These are phyloP conservation scores for Sebastes paucispinis DNA, from an alignment of 2,797 vertebrate species.

Conservation along the genomic window DNA sequence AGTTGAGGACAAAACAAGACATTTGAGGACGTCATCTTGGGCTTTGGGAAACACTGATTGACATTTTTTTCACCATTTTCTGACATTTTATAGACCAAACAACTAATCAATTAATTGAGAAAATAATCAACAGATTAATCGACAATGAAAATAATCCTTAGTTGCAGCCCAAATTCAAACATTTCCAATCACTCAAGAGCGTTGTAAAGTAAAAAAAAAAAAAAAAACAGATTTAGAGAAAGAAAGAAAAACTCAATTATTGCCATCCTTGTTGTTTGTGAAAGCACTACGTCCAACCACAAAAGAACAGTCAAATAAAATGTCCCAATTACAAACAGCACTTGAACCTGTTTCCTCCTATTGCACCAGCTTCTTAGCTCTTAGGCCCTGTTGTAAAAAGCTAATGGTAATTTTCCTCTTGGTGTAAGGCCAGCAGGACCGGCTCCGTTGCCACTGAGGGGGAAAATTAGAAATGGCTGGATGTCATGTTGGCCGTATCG, in stretches of 20 bases:
- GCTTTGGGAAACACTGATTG: no score
- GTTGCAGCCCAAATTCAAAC: neutral
- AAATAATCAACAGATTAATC: no score
- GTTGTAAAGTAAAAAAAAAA: no score
- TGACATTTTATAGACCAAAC: no score
- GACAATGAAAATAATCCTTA: no score
- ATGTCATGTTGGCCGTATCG: constrained; percentile 58
- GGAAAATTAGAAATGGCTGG: constrained; percentile 70
- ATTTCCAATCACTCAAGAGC: no score
- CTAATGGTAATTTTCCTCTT: constrained; percentile 56
- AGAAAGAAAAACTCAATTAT: neutral
- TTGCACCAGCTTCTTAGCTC: constrained; percentile 55
- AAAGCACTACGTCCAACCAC: neutral
- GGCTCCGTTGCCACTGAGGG: constrained; percentile 55
- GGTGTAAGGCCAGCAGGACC: constrained; percentile 50
- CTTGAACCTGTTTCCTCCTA: constrained; percentile 47
- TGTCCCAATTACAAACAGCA: neutral
- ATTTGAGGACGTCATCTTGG: no score
- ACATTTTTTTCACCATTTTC: no score
- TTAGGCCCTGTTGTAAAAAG: constrained; percentile 41
- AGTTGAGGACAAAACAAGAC: no score
- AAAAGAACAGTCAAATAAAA: constrained; percentile 5
- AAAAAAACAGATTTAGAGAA: neutral
- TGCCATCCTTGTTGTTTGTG: neutral
- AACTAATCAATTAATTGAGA: no score